Conservation (phyloP, 2,888 invertebrate species). For the Acanthosepion pharaonis region DNA sequence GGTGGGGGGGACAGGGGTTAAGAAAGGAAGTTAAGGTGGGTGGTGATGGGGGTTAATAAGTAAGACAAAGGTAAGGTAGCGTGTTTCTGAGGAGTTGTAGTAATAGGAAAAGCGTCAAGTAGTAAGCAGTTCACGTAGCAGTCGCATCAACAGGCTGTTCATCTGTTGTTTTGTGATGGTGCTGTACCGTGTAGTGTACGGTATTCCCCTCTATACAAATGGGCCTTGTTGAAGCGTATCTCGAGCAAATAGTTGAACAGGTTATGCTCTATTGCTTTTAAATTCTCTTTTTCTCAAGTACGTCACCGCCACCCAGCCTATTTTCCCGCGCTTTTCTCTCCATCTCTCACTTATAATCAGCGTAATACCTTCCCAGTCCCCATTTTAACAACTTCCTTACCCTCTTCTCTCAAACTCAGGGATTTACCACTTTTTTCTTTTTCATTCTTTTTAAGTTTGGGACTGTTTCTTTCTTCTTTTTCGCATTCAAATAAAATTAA, state of each 20-base stretch:
- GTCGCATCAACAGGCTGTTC: slow-evolving; percentile 33
- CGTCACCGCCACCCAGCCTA: neutral
- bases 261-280: neutral
- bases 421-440: no score
- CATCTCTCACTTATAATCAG: neutral
- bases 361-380: no score
- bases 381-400: no score
- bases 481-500: no score
- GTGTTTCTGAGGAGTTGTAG: neutral
- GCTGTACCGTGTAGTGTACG: no score
- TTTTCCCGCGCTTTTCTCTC: neutral
- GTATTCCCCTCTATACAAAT: neutral
- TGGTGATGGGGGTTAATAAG: neutral
- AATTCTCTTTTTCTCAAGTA: neutral
- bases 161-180: neutral
- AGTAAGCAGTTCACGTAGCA: neutral
- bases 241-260: neutral
- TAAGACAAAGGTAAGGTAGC: neutral
- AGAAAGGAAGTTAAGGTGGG: neutral
- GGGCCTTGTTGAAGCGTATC: neutral
- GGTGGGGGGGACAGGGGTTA: neutral
- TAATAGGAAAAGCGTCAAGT: neutral
- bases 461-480: no score
- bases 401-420: no score
- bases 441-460: no score